phyloP scores from a whole-genome alignment of 2,113 vertebrate species.

The Erythrolamprus reginae region DNA sequence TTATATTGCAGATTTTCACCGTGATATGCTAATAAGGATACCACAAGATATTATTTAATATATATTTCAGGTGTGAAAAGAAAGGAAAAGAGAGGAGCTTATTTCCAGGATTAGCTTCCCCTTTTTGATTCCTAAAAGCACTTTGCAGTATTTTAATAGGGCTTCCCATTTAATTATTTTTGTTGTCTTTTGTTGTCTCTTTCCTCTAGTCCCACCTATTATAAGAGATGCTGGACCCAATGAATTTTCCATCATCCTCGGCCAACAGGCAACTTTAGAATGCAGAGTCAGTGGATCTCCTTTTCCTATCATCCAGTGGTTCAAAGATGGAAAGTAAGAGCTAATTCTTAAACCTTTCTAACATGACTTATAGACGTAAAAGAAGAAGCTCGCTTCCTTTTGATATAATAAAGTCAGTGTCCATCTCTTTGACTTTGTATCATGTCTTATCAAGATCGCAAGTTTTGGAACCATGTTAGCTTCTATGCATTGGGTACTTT shows the following conservation, averaged over 20 bases:
- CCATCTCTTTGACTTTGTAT: not conserved
- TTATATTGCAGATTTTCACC: not conserved
- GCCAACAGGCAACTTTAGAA: slow-evolving; percentile 76
- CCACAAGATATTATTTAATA: not conserved
- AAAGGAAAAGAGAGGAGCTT: not conserved
- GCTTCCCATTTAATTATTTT: not conserved
- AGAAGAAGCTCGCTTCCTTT: not conserved
- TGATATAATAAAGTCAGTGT: not conserved
- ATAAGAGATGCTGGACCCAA: slow-evolving; percentile 64
- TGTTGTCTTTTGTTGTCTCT: slow-evolving; percentile 29
- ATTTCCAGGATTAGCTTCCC: not conserved
- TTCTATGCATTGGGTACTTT: not conserved
- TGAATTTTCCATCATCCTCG: slow-evolving; percentile 78
- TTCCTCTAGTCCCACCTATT: slow-evolving; percentile 82
- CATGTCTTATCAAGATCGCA: not conserved
- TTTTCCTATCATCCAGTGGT: slow-evolving; percentile 88
- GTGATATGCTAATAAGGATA: not conserved
- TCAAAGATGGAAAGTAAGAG: slow-evolving; percentile 93
- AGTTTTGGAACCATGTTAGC: not conserved
- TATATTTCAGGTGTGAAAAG: not conserved
- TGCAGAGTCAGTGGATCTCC: slow-evolving; percentile 85
- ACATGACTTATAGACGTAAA: not conserved
- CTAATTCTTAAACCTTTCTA: not conserved
- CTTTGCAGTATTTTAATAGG: not conserved
- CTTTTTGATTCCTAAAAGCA: not conserved